Percentiles rank a stretch among this genome's conserved stretches.
phyloP scores from a whole-genome alignment of 2,888 invertebrate species.

The Furcula furcula region DNA sequence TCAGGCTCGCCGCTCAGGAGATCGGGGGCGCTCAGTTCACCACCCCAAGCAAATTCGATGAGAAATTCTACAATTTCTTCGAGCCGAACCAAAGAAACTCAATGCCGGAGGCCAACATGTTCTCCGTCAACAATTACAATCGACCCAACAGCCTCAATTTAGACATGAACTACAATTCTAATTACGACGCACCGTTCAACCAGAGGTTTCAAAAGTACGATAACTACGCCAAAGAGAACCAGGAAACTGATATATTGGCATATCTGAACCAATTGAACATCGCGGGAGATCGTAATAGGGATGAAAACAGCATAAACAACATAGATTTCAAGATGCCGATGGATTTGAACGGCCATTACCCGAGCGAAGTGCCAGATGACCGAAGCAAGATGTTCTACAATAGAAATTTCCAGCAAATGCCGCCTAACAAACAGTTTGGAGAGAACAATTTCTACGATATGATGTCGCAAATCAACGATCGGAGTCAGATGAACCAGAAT shows the following conservation, averaged over 20 bases:
- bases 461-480: slow-evolving; percentile 54
- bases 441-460: slow-evolving; percentile 61
- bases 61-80: slow-evolving; percentile 70
- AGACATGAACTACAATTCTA: slow-evolving; percentile 60
- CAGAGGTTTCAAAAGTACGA: slow-evolving; percentile 58
- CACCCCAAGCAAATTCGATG: slow-evolving; percentile 60
- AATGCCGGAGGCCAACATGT: slow-evolving; percentile 63
- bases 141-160: slow-evolving; percentile 68
- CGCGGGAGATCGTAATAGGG: slow-evolving; percentile 50
- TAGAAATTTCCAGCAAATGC: slow-evolving; percentile 52
- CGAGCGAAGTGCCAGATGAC: slow-evolving; percentile 55
- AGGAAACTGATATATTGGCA: slow-evolving; percentile 58
- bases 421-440: slow-evolving; percentile 54
- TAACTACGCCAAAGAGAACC: slow-evolving; percentile 48
- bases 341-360: slow-evolving; percentile 61
- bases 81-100: slow-evolving; percentile 75
- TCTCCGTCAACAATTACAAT: slow-evolving; percentile 50
- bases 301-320: slow-evolving; percentile 49
- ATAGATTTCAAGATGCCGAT: slow-evolving; percentile 62
- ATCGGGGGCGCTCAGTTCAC: slow-evolving; percentile 74
- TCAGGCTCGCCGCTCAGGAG: slow-evolving; percentile 76
- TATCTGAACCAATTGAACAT: slow-evolving; percentile 65
- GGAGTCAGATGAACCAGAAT: slow-evolving; percentile 53
- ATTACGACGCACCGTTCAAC: slow-evolving; percentile 48
- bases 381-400: slow-evolving; percentile 62